These are phyloP conservation scores for Eumacrocentrus americanus DNA, from an alignment of 2,888 invertebrate species.

Conservation along the genomic window DNA sequence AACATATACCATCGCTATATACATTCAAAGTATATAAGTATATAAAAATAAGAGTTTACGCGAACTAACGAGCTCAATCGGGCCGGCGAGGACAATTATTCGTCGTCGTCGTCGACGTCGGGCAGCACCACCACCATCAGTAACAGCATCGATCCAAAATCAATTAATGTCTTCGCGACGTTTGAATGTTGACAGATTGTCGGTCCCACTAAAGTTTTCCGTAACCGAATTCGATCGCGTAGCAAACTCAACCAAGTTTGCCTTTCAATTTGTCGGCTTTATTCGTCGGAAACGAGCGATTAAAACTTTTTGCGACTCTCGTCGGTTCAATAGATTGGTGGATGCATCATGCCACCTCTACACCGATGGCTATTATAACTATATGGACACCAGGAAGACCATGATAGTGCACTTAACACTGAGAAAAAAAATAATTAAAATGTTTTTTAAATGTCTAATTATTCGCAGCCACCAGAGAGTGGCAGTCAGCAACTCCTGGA, in stretches of 20 bases:
- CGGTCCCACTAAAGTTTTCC: constrained; percentile 11
- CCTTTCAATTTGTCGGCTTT: constrained; percentile 43
- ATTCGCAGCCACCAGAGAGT: too few relatives aligned
- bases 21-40: too few relatives aligned
- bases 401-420: too few relatives aligned
- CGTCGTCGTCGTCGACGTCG: too few relatives aligned
- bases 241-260: constrained; percentile 41
- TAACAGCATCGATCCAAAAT: constrained; percentile 20
- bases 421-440: too few relatives aligned
- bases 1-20: too few relatives aligned
- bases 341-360: not conserved
- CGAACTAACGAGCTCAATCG: constrained; percentile 9
- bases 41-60: constrained; percentile 5
- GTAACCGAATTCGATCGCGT: constrained; percentile 27
- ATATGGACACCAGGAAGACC: too few relatives aligned
- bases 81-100: constrained; percentile 11
- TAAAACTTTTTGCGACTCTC: constrained; percentile 40
- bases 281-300: constrained; percentile 43
- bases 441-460: too few relatives aligned
- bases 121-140: too few relatives aligned
- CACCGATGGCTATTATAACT: too few relatives aligned
- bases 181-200: constrained; percentile 28
- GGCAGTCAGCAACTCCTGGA: too few relatives aligned
- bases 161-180: constrained; percentile 25
- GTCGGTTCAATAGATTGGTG: constrained; percentile 14